Conservation (phyloP, 1,140 invertebrate genomes). For the Dryas iulia region DNA sequence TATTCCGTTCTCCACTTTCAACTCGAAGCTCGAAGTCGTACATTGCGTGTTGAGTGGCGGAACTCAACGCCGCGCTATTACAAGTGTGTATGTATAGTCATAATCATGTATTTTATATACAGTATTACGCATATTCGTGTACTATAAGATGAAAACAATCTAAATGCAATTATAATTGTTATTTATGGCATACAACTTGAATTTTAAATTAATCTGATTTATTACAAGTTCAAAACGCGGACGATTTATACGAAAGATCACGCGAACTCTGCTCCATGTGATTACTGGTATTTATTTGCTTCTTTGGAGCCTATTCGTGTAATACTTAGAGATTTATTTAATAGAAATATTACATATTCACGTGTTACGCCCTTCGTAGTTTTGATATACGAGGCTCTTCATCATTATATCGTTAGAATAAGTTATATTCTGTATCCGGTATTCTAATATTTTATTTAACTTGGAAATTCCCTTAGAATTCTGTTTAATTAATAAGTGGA, state of each 20-base stretch:
- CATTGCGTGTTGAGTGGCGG: too few relatives aligned
- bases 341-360: conserved; percentile 29
- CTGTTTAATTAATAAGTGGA: conserved; percentile 42
- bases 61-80: too few relatives aligned
- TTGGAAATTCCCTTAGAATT: conserved; percentile 54
- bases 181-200: neutral
- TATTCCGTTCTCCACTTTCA: too few relatives aligned
- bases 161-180: conserved; percentile 8
- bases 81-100: too few relatives aligned
- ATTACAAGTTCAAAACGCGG: conserved; percentile 26
- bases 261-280: conserved; percentile 21
- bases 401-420: conserved; percentile 57
- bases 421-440: conserved; percentile 71
- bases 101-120: neutral
- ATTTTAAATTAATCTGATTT: conserved; percentile 27
- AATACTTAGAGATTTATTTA: conserved; percentile 21
- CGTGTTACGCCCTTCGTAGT: conserved; percentile 38
- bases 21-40: too few relatives aligned
- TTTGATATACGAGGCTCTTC: conserved; percentile 68
- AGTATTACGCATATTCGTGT: neutral
- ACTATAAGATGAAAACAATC: neutral
- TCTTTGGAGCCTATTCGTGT: conserved; percentile 14
- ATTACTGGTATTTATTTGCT: conserved; percentile 17
- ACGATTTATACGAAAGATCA: conserved; percentile 27
- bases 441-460: conserved; percentile 66